Evolutionary conservation across 2,888 invertebrate genomes (phyloP).

Genomic region (Acronicta leporina): DNA sequence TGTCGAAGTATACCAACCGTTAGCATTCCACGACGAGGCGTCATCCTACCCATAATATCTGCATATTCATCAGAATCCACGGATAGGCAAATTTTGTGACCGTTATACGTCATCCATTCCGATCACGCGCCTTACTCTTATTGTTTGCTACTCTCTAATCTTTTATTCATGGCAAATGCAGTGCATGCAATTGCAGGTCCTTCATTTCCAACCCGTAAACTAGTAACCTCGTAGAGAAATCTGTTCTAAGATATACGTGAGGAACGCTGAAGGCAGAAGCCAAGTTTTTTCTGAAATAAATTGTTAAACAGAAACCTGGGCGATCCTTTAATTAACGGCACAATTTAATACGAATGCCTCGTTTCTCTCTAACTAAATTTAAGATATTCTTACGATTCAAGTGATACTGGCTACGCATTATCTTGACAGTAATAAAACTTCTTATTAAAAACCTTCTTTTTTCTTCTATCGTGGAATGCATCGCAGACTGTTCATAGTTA

Average conservation of each 20-base stretch:
- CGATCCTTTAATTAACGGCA: background rate
- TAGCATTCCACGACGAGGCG: conserved; percentile 80
- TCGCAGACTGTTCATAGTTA: background rate
- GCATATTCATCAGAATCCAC: conserved; percentile 83
- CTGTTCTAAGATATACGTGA: conserved; percentile 30
- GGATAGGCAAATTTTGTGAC: conserved; percentile 75
- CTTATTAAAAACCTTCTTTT: too few relatives aligned
- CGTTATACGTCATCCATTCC: conserved; percentile 77
- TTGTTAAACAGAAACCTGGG: background rate
- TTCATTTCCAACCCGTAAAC: conserved; percentile 58
- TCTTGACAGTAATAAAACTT: too few relatives aligned
- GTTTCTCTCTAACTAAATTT: background rate
- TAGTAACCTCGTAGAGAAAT: conserved; percentile 63
- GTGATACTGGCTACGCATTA: too few relatives aligned
- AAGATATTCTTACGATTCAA: too few relatives aligned
- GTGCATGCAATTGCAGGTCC: conserved; percentile 65
- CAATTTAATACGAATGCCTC: background rate
- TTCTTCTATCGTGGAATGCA: background rate
- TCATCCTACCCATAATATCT: conserved; percentile 77
- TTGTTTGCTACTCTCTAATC: conserved; percentile 66
- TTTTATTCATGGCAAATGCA: conserved; percentile 76
- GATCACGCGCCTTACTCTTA: conserved; percentile 69
- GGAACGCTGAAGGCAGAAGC: conserved; percentile 34
- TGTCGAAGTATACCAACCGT: conserved; percentile 83
- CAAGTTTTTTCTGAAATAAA: conserved; percentile 12